Base-by-base conservation (phyloP, 2,888 invertebrate genomes). In the Odontothrips loti region DNA sequence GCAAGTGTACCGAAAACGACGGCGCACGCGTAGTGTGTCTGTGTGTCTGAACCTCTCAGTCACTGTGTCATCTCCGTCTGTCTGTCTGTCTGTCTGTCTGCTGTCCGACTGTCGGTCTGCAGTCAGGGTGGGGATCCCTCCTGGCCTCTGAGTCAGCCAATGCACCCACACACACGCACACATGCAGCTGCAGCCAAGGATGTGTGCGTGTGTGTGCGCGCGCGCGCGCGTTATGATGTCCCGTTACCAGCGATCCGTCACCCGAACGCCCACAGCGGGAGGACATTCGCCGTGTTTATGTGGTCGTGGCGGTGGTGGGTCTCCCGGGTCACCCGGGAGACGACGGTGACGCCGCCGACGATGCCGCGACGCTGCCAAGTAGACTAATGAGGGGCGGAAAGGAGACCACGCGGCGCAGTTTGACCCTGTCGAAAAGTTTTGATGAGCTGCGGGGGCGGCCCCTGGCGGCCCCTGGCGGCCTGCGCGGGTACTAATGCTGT, bases 201-300 rank as follows among this genome's bases (percentile, higher is more conserved):
- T 75, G 68, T 8, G 68, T 75, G 68, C 12, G 27, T 23, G 68
- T 75, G 23, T 0, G 27, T 23, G 68, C 10, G 68, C 6, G 68
- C 10, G 68, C 10, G 68, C 2, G 68, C 23, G 68, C 68, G 68
- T 75, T 75, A 75, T 75, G 68, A 75, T 75, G 68, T 10, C 12
- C 68, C 68, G 68, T 27, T 75, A 75, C 68, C 23, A 23, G 27
- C 68, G 68, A 75, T 75, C 68, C 68, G 68, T 75, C 68, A 75
- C 68, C 68, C 68, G 27, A 27, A 23, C 68, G 68, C 68, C 68
- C 68, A 75, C 68, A 1, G 23, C 68, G 12, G 12, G 27, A 23
- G 68, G 68, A 75, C 68, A 27, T 23, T 10, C 23, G 68, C 68
- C 23, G 68, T 75, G 68, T 75, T 75, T 75, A 75, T 75, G 68